Percentiles rank a stretch among this genome's conserved stretches.
phyloP scores from a whole-genome alignment of 1,140 invertebrate genomes.

The Caenorhabditis brenneri region DNA sequence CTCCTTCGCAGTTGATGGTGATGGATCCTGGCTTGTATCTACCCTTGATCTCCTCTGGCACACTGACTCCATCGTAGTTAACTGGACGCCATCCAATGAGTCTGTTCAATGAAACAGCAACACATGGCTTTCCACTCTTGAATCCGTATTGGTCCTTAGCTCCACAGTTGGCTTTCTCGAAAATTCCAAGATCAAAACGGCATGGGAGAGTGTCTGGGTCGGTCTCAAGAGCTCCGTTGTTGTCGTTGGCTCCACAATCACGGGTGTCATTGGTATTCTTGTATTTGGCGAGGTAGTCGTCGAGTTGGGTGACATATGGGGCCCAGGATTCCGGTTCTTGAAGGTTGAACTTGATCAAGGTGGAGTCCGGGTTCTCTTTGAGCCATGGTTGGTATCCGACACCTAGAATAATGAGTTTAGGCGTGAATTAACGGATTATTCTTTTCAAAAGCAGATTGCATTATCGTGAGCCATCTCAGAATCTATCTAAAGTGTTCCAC shows the following conservation, averaged over 20 bases:
- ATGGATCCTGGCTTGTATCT: constrained; percentile 66
- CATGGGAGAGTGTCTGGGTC: constrained; percentile 60
- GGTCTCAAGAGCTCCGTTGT: constrained; percentile 36
- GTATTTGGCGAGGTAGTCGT: constrained; percentile 64
- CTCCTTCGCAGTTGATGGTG: constrained; percentile 67
- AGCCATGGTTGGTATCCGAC: constrained; percentile 71
- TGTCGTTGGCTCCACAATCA: constrained; percentile 46
- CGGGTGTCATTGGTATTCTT: constrained; percentile 61
- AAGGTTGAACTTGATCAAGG: constrained; percentile 67
- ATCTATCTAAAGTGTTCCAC: neutral
- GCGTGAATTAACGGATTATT: no score
- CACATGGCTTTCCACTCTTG: constrained; percentile 64
- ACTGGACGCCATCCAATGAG: constrained; percentile 68
- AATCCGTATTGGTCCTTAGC: constrained; percentile 63
- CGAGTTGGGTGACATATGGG: constrained; percentile 61
- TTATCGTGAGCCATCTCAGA: neutral
- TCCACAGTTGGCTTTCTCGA: constrained; percentile 60
- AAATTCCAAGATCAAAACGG: constrained; percentile 60
- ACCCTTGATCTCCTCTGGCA: constrained; percentile 59
- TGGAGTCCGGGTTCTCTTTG: constrained; percentile 68
- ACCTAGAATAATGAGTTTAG: constrained; percentile 61
- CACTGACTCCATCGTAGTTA: constrained; percentile 56
- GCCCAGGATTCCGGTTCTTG: constrained; percentile 47
- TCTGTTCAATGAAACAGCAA: constrained; percentile 68
- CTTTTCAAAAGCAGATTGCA: no score